Conservation (phyloP, 1,140 invertebrate genomes). For the Thalassaphorura encarpata region DNA sequence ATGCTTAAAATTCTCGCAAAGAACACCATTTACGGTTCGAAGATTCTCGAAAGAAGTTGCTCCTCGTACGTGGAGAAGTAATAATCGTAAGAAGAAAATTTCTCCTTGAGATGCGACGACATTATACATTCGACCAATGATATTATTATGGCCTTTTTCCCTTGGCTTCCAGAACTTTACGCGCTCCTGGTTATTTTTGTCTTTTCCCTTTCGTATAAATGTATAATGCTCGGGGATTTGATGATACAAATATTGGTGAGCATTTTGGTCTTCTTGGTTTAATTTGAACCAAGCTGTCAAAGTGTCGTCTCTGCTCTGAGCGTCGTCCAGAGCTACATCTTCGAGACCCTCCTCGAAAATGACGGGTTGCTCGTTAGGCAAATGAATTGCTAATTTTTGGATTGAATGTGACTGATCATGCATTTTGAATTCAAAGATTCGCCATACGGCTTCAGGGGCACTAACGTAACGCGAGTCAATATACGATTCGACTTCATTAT, state of each 20-base stretch:
- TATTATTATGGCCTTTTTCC: neutral
- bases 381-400: constrained; percentile 40
- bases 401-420: constrained; percentile 33
- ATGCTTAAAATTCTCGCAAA: constrained; percentile 19
- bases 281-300: constrained; percentile 28
- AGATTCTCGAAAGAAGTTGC: constrained; percentile 23
- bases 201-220: constrained; percentile 14
- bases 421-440: constrained; percentile 31
- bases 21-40: constrained; percentile 14
- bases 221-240: constrained; percentile 26
- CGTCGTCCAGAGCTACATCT: constrained; percentile 7
- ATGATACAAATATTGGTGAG: constrained; percentile 9
- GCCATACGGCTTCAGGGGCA: constrained; percentile 35
- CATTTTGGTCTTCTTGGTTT: constrained; percentile 2
- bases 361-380: constrained; percentile 40
- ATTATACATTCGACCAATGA: neutral
- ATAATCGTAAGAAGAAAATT: constrained; percentile 14
- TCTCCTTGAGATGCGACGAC: neutral
- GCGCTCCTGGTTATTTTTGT: too few relatives aligned
- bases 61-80: constrained; percentile 32
- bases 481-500: constrained; percentile 30
- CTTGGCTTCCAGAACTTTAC: constrained; percentile 18
- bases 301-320: constrained; percentile 12
- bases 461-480: constrained; percentile 33
- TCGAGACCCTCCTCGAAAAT: constrained; percentile 28